Conservation (phyloP, 2,797 vertebrate species). For the Catamblyrhynchus diadema region DNA sequence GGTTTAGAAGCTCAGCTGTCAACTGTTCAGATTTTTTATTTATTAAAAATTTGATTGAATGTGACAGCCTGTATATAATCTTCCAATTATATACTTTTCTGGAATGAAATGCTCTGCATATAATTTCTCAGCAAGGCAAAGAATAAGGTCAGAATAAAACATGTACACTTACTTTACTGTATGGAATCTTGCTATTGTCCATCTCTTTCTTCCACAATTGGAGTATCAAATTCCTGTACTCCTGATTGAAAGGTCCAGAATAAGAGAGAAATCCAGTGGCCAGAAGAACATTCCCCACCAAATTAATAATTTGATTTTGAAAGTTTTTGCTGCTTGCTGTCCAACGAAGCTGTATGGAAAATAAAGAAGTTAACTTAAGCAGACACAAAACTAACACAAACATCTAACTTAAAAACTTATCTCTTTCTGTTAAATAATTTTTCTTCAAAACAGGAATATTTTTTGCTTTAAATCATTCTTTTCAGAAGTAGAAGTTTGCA, state of each 20-base stretch:
- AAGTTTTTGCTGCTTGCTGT: constrained; percentile 82
- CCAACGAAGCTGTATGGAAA: constrained; percentile 79
- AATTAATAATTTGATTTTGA: constrained; percentile 78
- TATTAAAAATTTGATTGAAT: not conserved
- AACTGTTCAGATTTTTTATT: not conserved
- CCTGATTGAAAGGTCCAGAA: constrained; percentile 86
- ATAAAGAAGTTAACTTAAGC: not conserved
- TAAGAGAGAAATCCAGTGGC: constrained; percentile 86
- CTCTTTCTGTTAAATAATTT: not conserved
- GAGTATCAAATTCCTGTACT: constrained; percentile 81
- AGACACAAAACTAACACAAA: not conserved
- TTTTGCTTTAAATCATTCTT: not conserved
- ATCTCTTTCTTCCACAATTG: constrained; percentile 82
- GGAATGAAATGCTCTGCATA: not conserved
- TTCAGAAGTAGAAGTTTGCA: not conserved
- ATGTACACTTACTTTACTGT: constrained; percentile 74
- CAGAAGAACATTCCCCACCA: constrained; percentile 85
- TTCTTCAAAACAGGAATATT: not conserved
- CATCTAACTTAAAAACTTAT: not conserved
- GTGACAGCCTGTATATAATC: not conserved
- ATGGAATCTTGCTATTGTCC: constrained; percentile 76
- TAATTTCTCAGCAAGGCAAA: not conserved
- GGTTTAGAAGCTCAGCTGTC: not conserved
- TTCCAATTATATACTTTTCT: not conserved
- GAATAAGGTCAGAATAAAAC: not conserved